Conservation (phyloP, 2,797 vertebrate species). For the Enteromius thamalakanensis region DNA sequence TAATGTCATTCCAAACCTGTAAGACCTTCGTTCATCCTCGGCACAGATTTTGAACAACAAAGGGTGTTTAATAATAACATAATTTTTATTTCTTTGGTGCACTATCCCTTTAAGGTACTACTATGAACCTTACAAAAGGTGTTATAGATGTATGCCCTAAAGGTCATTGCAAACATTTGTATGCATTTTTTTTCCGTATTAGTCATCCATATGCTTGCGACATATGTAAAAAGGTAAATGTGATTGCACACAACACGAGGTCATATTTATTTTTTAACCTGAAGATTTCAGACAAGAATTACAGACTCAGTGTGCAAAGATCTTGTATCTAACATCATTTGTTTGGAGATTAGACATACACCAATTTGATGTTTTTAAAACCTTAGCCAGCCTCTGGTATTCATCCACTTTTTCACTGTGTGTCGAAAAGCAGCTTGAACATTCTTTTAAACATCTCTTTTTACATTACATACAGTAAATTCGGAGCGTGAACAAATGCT, state of each 20-base stretch:
- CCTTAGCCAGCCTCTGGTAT: neutral
- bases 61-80: neutral
- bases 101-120: neutral
- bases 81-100: neutral
- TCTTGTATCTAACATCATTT: no score
- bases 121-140: neutral
- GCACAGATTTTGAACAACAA: no score
- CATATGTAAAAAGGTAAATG: no score
- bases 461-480: neutral
- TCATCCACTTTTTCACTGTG: neutral
- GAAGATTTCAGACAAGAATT: no score
- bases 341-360: neutral
- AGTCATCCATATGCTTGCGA: no score
- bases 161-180: neutral
- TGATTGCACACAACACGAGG: no score
- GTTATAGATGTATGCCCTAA: neutral
- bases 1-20: neutral
- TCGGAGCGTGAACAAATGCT: neutral
- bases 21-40: no score
- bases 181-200: neutral
- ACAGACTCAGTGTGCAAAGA: neutral
- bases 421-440: neutral
- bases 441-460: neutral
- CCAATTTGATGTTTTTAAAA: neutral
- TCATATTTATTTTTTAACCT: no score